Evolutionary conservation across 2,113 vertebrate genomes (phyloP).

Genomic region (Plecturocebus donacophilus): DNA sequence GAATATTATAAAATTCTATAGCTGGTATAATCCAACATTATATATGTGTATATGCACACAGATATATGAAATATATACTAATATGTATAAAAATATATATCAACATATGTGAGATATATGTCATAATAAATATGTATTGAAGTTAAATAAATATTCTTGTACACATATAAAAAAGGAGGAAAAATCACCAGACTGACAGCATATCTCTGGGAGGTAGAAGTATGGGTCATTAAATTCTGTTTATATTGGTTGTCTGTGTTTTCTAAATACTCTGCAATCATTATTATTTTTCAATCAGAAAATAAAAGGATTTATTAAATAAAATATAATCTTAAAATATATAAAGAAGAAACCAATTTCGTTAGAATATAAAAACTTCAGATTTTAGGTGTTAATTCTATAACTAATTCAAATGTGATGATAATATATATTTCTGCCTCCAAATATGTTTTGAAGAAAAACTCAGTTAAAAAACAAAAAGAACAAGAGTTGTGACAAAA

Average conservation of each 20-base stretch:
- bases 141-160: too few species aligned
- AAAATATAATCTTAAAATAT: slow-evolving; percentile 8
- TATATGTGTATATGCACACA: background rate
- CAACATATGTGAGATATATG: background rate
- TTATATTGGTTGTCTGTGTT: background rate
- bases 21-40: background rate
- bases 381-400: background rate
- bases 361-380: background rate
- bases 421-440: background rate
- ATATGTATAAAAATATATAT: background rate
- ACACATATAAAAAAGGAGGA: background rate
- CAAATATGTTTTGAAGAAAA: background rate
- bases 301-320: background rate
- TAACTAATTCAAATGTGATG: background rate
- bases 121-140: too few species aligned
- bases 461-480: background rate
- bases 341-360: background rate
- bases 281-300: background rate
- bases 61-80: background rate
- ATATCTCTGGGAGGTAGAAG: background rate
- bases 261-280: background rate
- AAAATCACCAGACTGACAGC: background rate
- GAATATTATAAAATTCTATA: background rate
- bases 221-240: background rate
- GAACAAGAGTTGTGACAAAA: background rate